Evolutionary conservation across 2,888 invertebrate genomes (phyloP).

Genomic region (Thera britannica): DNA sequence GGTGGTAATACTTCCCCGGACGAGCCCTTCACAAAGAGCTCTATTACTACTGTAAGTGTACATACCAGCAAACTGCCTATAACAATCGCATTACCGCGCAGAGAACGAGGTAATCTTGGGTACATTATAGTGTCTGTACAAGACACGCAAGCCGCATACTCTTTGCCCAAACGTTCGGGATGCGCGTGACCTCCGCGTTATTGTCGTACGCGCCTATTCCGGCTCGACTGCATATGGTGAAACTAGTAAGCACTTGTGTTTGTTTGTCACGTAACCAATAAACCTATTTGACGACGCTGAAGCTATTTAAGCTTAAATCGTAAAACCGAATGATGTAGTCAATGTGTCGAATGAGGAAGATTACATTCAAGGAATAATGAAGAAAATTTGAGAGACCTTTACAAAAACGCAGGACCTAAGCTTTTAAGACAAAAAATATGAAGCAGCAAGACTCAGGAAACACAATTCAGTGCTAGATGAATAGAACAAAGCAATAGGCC

Average conservation of each 20-base stretch:
- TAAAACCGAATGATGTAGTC: slow-evolving; percentile 21
- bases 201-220: slow-evolving; percentile 33
- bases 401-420: too few species aligned
- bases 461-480: neutral
- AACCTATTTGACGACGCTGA: slow-evolving; percentile 32
- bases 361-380: slow-evolving; percentile 7
- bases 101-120: too few species aligned
- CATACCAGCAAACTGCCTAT: too few species aligned
- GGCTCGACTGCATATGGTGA: slow-evolving; percentile 25
- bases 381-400: neutral
- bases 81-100: too few species aligned
- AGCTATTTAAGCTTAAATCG: slow-evolving; percentile 18
- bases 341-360: slow-evolving; percentile 12
- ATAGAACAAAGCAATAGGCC: slow-evolving; percentile 1
- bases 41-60: too few species aligned
- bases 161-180: slow-evolving; percentile 21
- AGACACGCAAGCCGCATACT: neutral
- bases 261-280: slow-evolving; percentile 35
- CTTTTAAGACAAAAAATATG: neutral
- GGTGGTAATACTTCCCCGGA: too few species aligned
- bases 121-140: neutral
- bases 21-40: too few species aligned
- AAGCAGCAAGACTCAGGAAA: neutral
- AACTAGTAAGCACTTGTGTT: slow-evolving; percentile 30
- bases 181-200: slow-evolving; percentile 28